Evolutionary conservation across 2,888 invertebrate genomes (phyloP), one percentile per base, ranked within the genome.

Genomic region (Auanema sp.): DNA sequence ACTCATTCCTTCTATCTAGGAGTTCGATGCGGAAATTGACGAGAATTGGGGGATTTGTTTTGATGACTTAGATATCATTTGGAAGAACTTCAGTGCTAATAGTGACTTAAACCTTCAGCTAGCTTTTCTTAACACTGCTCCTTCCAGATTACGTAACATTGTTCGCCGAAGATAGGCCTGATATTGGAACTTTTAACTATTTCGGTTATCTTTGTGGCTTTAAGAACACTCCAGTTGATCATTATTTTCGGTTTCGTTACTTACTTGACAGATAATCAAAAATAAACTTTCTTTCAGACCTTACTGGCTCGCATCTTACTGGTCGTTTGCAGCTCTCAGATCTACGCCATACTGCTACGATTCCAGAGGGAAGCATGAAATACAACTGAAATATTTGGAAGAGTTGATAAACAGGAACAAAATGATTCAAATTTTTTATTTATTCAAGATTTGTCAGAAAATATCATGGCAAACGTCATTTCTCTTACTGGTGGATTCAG

Each of bases 111-210:
- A 43, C 43, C 14, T 43, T 43, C 12, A 43, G 14, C 43, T 43
- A 11, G 12, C 43, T 43, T 12, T 12, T 43, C 11, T 43, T 43
- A 11, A 12, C 43, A 10, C 11, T 16, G 11, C 10, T 50, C 11
- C 11, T 43, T 64, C 42, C 21, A 66, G 73, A 84, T 6, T 85
- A 85, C 60, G 73, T 79, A 14, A 85, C 84, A 4, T 68, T 84
- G 40, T 84, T 83, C 54, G 84, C 84, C 0, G 85, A 85, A 69
- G 85, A 85, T 60, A 80, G 83, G 2, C 84, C 85, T 0, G 79
- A 79, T 57, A 84, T 84, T 33, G 83, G 80, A 21, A 84, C 83
- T 12, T 85, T 85, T 72, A 85, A 84, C 58, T 85, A 83, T 54
- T 69, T 72, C 25, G 70, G 66, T 16, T 55, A 72, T 18, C 65